These are phyloP conservation scores for Synergus gifuensis DNA, from an alignment of 2,888 invertebrate species.

Conservation along the genomic window DNA sequence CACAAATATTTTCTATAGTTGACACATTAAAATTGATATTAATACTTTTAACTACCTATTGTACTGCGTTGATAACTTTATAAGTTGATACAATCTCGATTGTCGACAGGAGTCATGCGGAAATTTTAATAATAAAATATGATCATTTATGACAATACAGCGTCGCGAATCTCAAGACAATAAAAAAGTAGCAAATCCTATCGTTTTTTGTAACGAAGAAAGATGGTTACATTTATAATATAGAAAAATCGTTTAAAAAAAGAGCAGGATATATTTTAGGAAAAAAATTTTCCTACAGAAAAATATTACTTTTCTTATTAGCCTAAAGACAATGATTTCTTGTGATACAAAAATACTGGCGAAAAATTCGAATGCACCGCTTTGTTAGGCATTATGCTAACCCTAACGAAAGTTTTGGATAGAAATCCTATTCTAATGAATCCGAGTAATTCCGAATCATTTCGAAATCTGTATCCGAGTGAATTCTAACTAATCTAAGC, in stretches of 20 bases:
- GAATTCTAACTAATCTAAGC: too few relatives aligned
- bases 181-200: slow-evolving; percentile 3
- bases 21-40: background rate
- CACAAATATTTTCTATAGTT: background rate
- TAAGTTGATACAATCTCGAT: background rate
- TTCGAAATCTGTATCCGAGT: too few relatives aligned
- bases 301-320: too few relatives aligned
- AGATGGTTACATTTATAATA: background rate
- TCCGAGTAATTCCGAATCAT: too few relatives aligned
- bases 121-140: slow-evolving; percentile 19
- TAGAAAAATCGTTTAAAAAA: background rate
- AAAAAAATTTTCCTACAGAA: too few relatives aligned
- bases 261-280: background rate
- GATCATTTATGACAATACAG: background rate
- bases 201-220: background rate
- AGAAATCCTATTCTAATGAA: too few relatives aligned
- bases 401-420: too few relatives aligned
- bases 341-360: too few relatives aligned
- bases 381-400: too few relatives aligned
- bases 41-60: background rate
- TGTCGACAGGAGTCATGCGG: background rate
- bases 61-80: background rate
- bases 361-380: too few relatives aligned
- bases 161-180: background rate
- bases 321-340: too few relatives aligned